Evolutionary conservation across 2,888 invertebrate species (phyloP).

Genomic region (Spicauda simplicius): DNA sequence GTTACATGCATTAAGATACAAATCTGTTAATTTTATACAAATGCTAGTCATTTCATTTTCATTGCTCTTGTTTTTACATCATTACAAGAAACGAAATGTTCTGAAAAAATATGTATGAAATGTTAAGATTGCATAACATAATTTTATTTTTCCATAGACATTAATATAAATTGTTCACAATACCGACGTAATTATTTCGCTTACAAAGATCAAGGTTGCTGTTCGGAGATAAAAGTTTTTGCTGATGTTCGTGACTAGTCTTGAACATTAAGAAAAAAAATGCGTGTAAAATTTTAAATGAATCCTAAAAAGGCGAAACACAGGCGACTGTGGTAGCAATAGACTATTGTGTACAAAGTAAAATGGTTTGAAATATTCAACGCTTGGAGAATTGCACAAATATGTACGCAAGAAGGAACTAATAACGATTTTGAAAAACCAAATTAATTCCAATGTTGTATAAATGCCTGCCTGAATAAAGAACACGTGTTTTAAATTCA

Average conservation of each 20-base stretch:
- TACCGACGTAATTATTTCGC: slow-evolving; percentile 71
- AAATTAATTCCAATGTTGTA: not conserved
- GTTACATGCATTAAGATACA: too few species aligned
- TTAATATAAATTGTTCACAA: slow-evolving; percentile 46
- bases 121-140: slow-evolving; percentile 38
- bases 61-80: not conserved
- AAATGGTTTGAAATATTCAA: slow-evolving; percentile 2
- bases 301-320: slow-evolving; percentile 59
- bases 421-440: not conserved
- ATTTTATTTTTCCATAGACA: slow-evolving; percentile 39
- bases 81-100: not conserved
- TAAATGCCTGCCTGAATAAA: not conserved
- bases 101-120: not conserved
- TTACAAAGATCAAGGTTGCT: slow-evolving; percentile 78
- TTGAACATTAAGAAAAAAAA: slow-evolving; percentile 63
- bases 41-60: too few species aligned
- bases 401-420: not conserved
- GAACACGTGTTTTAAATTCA: slow-evolving; percentile 28
- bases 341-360: slow-evolving; percentile 13
- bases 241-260: slow-evolving; percentile 76
- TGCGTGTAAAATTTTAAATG: slow-evolving; percentile 77
- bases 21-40: too few species aligned
- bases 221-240: slow-evolving; percentile 74
- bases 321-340: slow-evolving; percentile 20
- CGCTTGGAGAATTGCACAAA: not conserved